Evolutionary conservation across 2,888 invertebrate genomes (phyloP), one percentile per base, ranked within the genome.

Genomic region (Diadegma fenestrale): DNA sequence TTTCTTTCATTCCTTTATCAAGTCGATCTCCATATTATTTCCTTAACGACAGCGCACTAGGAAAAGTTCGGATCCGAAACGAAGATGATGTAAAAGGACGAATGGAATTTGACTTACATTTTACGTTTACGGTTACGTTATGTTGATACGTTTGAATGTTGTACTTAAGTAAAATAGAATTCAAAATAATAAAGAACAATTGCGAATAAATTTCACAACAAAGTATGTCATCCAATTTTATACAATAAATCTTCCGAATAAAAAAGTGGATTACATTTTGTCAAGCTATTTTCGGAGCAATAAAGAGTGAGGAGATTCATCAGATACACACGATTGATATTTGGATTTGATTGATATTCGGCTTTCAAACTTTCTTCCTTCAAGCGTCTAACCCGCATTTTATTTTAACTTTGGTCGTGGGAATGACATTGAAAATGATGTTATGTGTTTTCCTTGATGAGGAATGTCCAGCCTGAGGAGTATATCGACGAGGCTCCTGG

Each of bases 111-210:
- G 91, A 93, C 91, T 92, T 91, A 92, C 91, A 93, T 93, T 94
- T 94, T 93, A 91, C 93, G 94, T 92, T n/a, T n/a, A n/a, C n/a
- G n/a, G n/a, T n/a, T n/a, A n/a, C n/a, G n/a, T n/a, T n/a, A n/a
- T n/a, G n/a, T n/a, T n/a, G 90, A 91, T 92, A 93, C 91, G 91
- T 92, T 92, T 93, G 87, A 93, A 92, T 94, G 93, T 93, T 93
- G 91, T 92, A 93, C 93, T 93, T 94, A 93, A 93, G 93, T 90
- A 92, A 90, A 90, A 90, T 93, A 92, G 91, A 91, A 89, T 89
- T 91, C 89, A 89, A 89, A 85, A 84, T 88, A 88, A 88, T 85
- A 85, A 87, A 89, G 88, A 88, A 84, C 82, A 85, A 88, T 93
- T 92, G 92, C 89, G 90, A 90, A 90, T 91, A 92, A 91, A 92